A percentile compares a stretch with the other conserved stretches of the same genome.
phyloP scores from a whole-genome alignment of 2,797 vertebrate species.

The Hoplostethus atlanticus region DNA sequence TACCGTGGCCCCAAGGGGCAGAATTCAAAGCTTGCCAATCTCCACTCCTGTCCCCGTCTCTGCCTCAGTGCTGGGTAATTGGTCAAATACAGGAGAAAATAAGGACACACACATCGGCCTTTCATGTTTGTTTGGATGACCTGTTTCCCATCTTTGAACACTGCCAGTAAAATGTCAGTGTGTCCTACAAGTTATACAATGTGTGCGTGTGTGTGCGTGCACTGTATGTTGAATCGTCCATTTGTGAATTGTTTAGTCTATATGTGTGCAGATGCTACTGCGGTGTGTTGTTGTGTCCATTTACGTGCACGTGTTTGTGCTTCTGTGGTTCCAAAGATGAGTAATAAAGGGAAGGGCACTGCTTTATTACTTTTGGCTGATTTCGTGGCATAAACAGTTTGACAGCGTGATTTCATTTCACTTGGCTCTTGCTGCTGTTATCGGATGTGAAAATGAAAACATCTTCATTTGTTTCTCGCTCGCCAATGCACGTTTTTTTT shows the following conservation, averaged over 20 bases:
- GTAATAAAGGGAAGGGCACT: slow-evolving; percentile 50
- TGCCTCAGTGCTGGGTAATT: slow-evolving; percentile 41
- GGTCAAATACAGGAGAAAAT: slow-evolving; percentile 41
- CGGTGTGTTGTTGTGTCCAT: slow-evolving; percentile 42
- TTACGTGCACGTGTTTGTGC: slow-evolving; percentile 40
- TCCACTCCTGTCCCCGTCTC: slow-evolving; percentile 7
- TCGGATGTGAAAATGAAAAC: slow-evolving; percentile 53
- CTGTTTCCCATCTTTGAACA: slow-evolving; percentile 50
- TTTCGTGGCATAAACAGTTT: slow-evolving; percentile 62
- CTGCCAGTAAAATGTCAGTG: slow-evolving; percentile 34
- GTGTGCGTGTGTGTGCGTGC: slow-evolving; percentile 29
- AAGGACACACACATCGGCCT: slow-evolving; percentile 26
- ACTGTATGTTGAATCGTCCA: neutral
- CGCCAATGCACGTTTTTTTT: slow-evolving; percentile 9
- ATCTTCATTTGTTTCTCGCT: slow-evolving; percentile 39
- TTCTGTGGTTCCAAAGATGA: slow-evolving; percentile 58
- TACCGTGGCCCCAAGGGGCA: slow-evolving; percentile 26
- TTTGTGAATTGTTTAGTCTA: no score
- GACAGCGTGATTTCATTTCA: slow-evolving; percentile 57
- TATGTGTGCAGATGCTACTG: slow-evolving; percentile 38
- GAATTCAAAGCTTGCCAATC: slow-evolving; percentile 33
- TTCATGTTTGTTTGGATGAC: slow-evolving; percentile 46
- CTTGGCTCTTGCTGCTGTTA: slow-evolving; percentile 22
- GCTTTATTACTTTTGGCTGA: slow-evolving; percentile 65
- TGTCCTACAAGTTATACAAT: slow-evolving; percentile 17